These are phyloP conservation scores for Lates japonicus DNA, from an alignment of 2,797 vertebrate genomes.

Conservation along the genomic window DNA sequence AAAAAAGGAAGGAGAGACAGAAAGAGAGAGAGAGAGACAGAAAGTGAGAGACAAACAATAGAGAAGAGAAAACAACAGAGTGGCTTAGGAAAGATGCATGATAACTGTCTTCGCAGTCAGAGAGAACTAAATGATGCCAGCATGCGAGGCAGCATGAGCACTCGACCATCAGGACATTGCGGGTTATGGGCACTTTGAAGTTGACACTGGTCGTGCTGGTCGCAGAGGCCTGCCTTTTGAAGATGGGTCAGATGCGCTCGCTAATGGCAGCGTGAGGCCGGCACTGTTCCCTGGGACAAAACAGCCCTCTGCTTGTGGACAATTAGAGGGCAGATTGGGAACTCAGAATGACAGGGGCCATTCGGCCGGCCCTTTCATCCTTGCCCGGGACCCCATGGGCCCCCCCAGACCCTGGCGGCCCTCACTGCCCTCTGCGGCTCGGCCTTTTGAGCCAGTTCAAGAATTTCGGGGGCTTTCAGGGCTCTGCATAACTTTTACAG, in stretches of 20 bases:
- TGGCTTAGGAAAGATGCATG: constrained; percentile 34
- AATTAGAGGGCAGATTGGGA: constrained; percentile 88
- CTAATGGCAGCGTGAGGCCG: constrained; percentile 87
- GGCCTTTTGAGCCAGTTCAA: constrained; percentile 83
- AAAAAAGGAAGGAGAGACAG: constrained; percentile 3
- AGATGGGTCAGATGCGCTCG: constrained; percentile 81
- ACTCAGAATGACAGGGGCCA: constrained; percentile 84
- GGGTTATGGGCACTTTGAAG: constrained; percentile 79
- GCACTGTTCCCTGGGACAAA: constrained; percentile 83
- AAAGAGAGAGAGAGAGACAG: neutral
- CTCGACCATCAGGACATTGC: constrained; percentile 78
- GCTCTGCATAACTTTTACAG: constrained; percentile 78
- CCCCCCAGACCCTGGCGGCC: constrained; percentile 70
- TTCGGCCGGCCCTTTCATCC: constrained; percentile 83
- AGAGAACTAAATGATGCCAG: constrained; percentile 65
- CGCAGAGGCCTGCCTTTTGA: constrained; percentile 82
- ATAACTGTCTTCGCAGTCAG: constrained; percentile 59
- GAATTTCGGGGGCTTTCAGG: constrained; percentile 81
- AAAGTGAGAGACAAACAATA: constrained; percentile 1
- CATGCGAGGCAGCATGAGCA: constrained; percentile 73
- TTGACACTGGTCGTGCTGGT: constrained; percentile 81
- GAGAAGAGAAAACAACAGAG: constrained; percentile 3
- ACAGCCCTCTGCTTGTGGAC: constrained; percentile 84
- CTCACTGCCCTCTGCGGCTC: constrained; percentile 69
- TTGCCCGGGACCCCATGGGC: constrained; percentile 67